A percentile compares a stretch with the other conserved stretches of the same genome.
phyloP scores from a whole-genome alignment of 37 sponge, comb jelly and placozoan genomes.

The Petrosia ficiformis region DNA sequence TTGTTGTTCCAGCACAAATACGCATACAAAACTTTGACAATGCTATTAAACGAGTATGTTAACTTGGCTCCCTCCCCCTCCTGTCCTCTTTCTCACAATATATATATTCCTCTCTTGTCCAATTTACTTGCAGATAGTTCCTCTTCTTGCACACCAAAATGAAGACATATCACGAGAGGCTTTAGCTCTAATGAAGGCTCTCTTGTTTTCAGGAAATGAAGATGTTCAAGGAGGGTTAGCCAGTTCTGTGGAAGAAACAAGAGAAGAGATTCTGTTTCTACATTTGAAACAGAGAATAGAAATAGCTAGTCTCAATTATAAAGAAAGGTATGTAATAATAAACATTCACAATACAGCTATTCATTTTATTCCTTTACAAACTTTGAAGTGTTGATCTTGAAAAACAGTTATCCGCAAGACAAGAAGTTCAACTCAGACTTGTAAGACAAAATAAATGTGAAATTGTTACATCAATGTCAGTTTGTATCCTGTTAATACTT shows the following conservation, averaged over 20 bases:
- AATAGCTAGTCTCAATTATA: conserved; percentile 1
- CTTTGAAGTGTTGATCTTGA: not conserved
- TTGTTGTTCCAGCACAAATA: not conserved
- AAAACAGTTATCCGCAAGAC: not conserved
- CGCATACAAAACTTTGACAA: not conserved
- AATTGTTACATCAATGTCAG: no score
- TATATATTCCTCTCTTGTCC: not conserved
- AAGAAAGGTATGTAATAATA: not conserved
- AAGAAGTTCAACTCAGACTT: not conserved
- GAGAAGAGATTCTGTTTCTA: conserved; percentile 61
- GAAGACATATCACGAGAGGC: conserved; percentile 49
- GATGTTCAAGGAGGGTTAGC: conserved; percentile 45
- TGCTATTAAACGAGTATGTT: not conserved
- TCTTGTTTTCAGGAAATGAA: conserved; percentile 61
- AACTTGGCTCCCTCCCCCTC: not conserved
- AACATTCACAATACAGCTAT: not conserved
- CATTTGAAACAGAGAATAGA: conserved; percentile 40
- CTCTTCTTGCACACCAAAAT: conserved; percentile 61
- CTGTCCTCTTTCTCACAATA: not conserved
- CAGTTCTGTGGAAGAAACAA: conserved; percentile 13
- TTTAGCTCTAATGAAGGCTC: conserved; percentile 55
- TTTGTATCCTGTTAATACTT: no score
- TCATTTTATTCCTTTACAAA: not conserved
- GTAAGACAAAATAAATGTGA: not conserved
- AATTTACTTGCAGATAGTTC: conserved; percentile 42